Base-by-base conservation (phyloP, 2,797 vertebrate genomes). In the Ptychadena robeensis region DNA sequence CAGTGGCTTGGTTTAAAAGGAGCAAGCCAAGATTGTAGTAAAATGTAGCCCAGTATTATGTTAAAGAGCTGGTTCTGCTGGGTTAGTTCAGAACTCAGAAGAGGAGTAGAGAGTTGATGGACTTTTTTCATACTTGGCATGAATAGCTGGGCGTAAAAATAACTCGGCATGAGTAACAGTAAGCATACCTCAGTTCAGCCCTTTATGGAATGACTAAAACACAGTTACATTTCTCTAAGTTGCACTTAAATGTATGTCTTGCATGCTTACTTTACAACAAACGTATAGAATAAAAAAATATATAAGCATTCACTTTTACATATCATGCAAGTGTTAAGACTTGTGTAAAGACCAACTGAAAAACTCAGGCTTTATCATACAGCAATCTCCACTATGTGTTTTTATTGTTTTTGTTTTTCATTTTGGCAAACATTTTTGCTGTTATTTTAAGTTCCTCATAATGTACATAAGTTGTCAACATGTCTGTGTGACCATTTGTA, bases 231-330 rank as follows among this genome's bases (percentile, higher is more conserved):
- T 97, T 96, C 95, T 96, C 93, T 96, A 96, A 91, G 94, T 96
- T 95, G 95, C 95, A 96, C 96, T 97, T 97, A 94, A 94, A 95
- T 89, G 94, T 96, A 93, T 92, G 96, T 97, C 95, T 95, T 97
- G 97, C 96, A 97, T 97, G 96, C 96, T 95, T 96, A 96, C 95
- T 96, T 95, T 94, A 95, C 96, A 96, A 95, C 95, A 94, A 95
- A 93, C 94, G 32, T 89, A 88, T 87, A 88, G 85, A 91, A 88
- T 90, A 86, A 89, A 87, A 90, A 86, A 91, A 89, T 88, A 93
- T 93, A 93, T 94, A 93, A 93, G 93, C 95, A 89, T 94, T 93
- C 93, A 92, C 95, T 89, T 93, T 93, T 93, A 92, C 92, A 89
- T 93, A 93, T 95, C 93, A 94, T 91, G 89, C 94, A 93, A 94